Evolutionary conservation across 53 echinoderm and acorn worm genomes (phyloP).

Genomic region (Echinarachnius parma): DNA sequence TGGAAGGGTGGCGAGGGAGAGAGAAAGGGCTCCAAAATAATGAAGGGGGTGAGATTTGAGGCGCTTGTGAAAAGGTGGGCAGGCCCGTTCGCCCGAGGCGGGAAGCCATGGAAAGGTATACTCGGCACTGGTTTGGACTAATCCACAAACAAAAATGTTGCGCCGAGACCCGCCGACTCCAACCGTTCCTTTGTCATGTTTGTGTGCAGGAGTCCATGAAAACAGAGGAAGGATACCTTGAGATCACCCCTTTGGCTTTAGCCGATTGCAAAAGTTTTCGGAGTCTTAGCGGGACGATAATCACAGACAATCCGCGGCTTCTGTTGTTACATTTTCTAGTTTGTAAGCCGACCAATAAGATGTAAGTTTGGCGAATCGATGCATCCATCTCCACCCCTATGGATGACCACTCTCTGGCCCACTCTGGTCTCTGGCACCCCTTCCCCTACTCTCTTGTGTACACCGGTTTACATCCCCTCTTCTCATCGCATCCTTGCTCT

Average conservation of each 20-base stretch:
- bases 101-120: constrained; percentile 28
- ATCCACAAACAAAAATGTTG: constrained; percentile 31
- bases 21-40: constrained; percentile 17
- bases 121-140: constrained; percentile 23
- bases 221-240: too few species aligned
- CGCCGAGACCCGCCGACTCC: constrained; percentile 34
- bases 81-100: constrained; percentile 14
- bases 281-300: constrained; percentile 35
- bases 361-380: background rate
- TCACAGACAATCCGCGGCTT: constrained; percentile 34
- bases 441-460: too few species aligned
- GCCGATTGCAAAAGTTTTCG: too few species aligned
- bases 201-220: background rate
- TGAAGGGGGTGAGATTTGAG: constrained; percentile 22
- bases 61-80: constrained; percentile 11
- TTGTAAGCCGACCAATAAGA: constrained; percentile 1
- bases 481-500: too few species aligned
- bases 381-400: too few species aligned
- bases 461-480: too few species aligned
- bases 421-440: too few species aligned
- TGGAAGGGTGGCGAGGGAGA: background rate
- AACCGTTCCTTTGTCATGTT: constrained; percentile 14
- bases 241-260: too few species aligned
- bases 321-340: constrained; percentile 43
- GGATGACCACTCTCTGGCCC: too few species aligned